These are phyloP conservation scores for Druon quercuslanigerum DNA, from an alignment of 1,140 invertebrate genomes.

Conservation along the genomic window DNA sequence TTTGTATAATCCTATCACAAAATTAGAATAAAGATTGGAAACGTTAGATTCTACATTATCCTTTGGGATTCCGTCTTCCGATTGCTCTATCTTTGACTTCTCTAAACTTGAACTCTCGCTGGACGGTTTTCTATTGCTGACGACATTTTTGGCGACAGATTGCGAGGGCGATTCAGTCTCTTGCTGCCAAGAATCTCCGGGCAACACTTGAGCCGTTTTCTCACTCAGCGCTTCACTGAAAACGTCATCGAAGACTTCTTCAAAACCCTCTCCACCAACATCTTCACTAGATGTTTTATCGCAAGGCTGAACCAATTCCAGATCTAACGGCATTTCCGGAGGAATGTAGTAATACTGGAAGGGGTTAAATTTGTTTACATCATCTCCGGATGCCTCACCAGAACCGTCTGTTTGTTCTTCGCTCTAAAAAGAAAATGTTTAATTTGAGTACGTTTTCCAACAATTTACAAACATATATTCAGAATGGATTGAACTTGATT, in stretches of 20 bases:
- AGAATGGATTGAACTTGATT: no score
- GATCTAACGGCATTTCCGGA: conserved; percentile 72
- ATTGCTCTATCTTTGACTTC: no score
- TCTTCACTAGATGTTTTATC: not conserved
- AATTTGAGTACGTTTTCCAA: not conserved
- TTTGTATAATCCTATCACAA: no score
- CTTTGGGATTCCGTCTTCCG: no score
- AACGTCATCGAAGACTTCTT: not conserved
- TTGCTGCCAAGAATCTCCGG: not conserved
- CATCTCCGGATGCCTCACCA: conserved; percentile 30
- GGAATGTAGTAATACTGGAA: conserved; percentile 76
- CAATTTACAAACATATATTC: not conserved
- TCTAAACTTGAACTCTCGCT: not conserved
- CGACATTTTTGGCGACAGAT: not conserved
- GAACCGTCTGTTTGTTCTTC: not conserved
- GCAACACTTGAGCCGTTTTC: not conserved
- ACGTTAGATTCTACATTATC: no score
- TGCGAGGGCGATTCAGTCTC: not conserved
- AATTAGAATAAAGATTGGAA: no score
- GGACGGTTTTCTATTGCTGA: not conserved
- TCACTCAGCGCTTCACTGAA: not conserved
- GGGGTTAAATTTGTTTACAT: conserved; percentile 69
- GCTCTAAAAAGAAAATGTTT: not conserved
- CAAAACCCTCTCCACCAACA: not conserved
- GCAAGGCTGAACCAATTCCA: conserved; percentile 61